Base-by-base conservation (phyloP, 2,113 vertebrate genomes). In the Lichenostomus cassidix region DNA sequence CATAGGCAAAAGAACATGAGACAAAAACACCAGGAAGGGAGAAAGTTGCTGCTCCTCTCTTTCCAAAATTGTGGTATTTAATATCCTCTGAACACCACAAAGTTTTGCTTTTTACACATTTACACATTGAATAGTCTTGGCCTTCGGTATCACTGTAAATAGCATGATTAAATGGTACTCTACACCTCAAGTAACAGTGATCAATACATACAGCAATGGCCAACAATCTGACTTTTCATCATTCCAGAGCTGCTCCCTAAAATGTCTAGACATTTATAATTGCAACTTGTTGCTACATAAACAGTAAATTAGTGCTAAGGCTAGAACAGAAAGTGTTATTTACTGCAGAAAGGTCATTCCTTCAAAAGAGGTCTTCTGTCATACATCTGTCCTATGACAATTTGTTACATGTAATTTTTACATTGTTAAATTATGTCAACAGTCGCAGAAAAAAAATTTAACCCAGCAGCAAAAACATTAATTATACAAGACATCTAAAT, bases 401-500 rank as follows among this genome's bases (percentile, higher is more conserved):
- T 88, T 92, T 81, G 63, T 74, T 87, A 59, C 24, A 33, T 49
- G 33, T 20, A 81, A 56, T 68, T 83, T 69, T 23, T 53, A 46
- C 31, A 15, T 63, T 60, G 31, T 42, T 89, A 37, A 52, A 84
- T 70, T 95, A 90, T 93, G 44, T 71, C 82, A 94, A 84, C 27
- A 47, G 52, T 86, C 82, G 47, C 35, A 67, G 35, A 76, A 92
- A 85, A 77, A 68, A 65, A 0, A 2, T 62, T 55, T 64, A 78
- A 71, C 39, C 58, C 70, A 68, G 59, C 39, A 83, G 94, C 37
- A 86, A 89, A 95, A 92, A 39, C 56, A 89, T 94, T 92, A 96
- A 96, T 96, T 96, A 95, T 86, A 92, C 35, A 91, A 92, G 89
- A 91, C 70, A 50, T 67, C 87, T 95, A 88, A 92, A 84, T 64